These are phyloP conservation scores for Caenorhabditis japonica DNA, from an alignment of 2,888 invertebrate genomes.

Conservation along the genomic window DNA sequence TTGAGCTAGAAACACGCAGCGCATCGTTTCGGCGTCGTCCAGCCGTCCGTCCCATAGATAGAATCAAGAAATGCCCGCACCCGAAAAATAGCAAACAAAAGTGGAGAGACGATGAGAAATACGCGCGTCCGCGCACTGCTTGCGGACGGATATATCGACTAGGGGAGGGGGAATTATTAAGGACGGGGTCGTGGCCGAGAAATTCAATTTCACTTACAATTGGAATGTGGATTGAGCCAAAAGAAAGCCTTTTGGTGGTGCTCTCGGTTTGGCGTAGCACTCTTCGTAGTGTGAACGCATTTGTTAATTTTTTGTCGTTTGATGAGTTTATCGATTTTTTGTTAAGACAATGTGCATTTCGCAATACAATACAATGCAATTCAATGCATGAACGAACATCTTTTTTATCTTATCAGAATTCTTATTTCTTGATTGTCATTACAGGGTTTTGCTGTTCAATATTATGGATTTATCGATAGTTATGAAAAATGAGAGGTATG, in stretches of 20 bases:
- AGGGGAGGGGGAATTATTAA: slow-evolving; percentile 22
- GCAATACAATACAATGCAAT: too few species aligned
- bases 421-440: too few species aligned
- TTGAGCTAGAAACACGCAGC: too few species aligned
- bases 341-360: too few species aligned
- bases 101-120: neutral
- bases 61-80: slow-evolving; percentile 13
- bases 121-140: slow-evolving; percentile 10
- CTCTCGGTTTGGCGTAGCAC: neutral
- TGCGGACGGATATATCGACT: slow-evolving; percentile 36
- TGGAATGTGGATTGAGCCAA: slow-evolving; percentile 26
- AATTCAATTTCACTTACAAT: slow-evolving; percentile 15
- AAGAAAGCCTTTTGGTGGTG: slow-evolving; percentile 6
- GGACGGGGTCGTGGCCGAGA: slow-evolving; percentile 4
- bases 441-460: too few species aligned
- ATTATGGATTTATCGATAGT: too few species aligned
- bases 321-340: slow-evolving; percentile 13
- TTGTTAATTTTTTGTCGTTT: too few species aligned
- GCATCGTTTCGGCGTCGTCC: slow-evolving; percentile 5
- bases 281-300: slow-evolving; percentile 39
- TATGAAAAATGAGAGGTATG: too few species aligned
- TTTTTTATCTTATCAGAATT: too few species aligned
- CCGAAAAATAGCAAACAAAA: slow-evolving; percentile 1
- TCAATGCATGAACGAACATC: too few species aligned
- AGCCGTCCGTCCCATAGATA: slow-evolving; percentile 23